A percentile compares a stretch with the other conserved stretches of the same genome.
Evolutionary conservation across 2,888 invertebrate genomes (phyloP).

Genomic region (Vandiemenella viatica): DNA sequence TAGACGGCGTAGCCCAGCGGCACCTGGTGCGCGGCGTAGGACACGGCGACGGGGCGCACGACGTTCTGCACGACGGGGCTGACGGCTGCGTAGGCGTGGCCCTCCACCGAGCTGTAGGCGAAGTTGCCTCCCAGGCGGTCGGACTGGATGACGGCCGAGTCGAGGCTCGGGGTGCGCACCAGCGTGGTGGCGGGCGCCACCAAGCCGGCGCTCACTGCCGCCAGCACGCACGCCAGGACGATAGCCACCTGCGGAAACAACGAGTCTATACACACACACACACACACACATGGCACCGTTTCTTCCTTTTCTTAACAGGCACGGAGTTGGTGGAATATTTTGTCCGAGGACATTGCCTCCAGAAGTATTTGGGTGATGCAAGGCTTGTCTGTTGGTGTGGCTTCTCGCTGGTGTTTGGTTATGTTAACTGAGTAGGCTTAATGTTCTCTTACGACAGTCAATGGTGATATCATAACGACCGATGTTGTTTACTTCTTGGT

Average conservation of each 20-base stretch:
- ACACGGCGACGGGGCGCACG: constrained; percentile 22
- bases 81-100: constrained; percentile 24
- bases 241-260: constrained; percentile 11
- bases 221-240: constrained; percentile 10
- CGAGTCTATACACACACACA: too few species aligned
- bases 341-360: too few species aligned
- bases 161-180: constrained; percentile 23
- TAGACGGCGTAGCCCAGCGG: constrained; percentile 14
- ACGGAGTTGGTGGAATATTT: too few species aligned
- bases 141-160: constrained; percentile 25
- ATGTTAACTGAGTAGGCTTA: too few species aligned
- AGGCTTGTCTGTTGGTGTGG: too few species aligned
- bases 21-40: constrained; percentile 19
- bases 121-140: constrained; percentile 26
- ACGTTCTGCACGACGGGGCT: constrained; percentile 23
- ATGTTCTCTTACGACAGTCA: too few species aligned
- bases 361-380: too few species aligned
- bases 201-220: constrained; percentile 17
- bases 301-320: too few species aligned
- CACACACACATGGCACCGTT: too few species aligned
- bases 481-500: too few species aligned
- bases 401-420: too few species aligned
- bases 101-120: constrained; percentile 25
- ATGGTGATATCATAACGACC: too few species aligned
- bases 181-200: constrained; percentile 17